These are phyloP conservation scores for Rhinoderma darwinii DNA, from an alignment of 2,113 vertebrate species.

Conservation along the genomic window DNA sequence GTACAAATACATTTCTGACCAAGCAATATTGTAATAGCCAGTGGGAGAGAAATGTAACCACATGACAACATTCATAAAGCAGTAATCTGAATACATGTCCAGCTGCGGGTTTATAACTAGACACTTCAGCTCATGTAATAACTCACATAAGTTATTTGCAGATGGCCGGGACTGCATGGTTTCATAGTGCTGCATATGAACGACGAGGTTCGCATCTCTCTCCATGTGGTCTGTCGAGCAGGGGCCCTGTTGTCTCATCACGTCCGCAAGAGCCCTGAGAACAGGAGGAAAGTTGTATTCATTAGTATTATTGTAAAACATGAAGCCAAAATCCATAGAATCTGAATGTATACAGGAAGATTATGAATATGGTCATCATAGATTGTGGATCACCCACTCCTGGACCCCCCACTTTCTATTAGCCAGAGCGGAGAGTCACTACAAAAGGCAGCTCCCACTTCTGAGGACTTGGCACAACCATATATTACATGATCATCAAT, in stretches of 20 bases:
- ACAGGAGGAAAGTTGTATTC: constrained; percentile 58
- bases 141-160: constrained; percentile 93
- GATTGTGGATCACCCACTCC: not conserved
- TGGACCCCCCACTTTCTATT: not conserved
- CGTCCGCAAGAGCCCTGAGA: constrained; percentile 93
- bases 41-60: not conserved
- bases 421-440: not conserved
- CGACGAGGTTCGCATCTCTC: constrained; percentile 90
- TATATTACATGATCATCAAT: not conserved
- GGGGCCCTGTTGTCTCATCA: constrained; percentile 92
- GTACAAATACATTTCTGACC: constrained; percentile 3
- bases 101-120: not conserved
- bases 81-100: not conserved
- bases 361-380: not conserved
- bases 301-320: not conserved
- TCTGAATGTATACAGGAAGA: not conserved
- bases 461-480: not conserved
- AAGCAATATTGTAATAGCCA: constrained; percentile 3
- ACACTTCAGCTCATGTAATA: not conserved
- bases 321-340: not conserved
- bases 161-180: constrained; percentile 85
- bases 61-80: not conserved
- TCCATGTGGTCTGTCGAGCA: constrained; percentile 90
- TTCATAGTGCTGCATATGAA: constrained; percentile 92
- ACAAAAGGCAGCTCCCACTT: too few species aligned